Conservation (phyloP, 2,797 vertebrate genomes). For the Notamacropus eugenii region DNA sequence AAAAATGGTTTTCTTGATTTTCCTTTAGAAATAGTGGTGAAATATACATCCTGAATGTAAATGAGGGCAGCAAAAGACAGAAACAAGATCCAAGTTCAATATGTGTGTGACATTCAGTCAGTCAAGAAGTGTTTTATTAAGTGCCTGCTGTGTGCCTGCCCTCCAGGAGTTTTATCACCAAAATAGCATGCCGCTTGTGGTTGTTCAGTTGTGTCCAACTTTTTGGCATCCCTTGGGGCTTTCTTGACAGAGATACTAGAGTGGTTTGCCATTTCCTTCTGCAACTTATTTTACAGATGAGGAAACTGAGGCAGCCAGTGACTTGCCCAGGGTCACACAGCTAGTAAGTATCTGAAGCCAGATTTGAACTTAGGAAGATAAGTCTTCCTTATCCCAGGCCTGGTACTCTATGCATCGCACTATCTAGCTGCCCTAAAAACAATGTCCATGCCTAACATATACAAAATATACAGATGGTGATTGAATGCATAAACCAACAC, state of each 20-base stretch:
- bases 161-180: not conserved
- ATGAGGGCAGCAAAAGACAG: not conserved
- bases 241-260: not conserved
- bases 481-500: not conserved
- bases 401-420: not conserved
- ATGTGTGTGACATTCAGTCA: not conserved
- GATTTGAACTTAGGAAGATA: not conserved
- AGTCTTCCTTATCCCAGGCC: not conserved
- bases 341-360: not conserved
- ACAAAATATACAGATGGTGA: not conserved
- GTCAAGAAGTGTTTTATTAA: not conserved
- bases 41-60: not conserved
- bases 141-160: not conserved
- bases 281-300: not conserved
- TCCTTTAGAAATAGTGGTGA: not conserved
- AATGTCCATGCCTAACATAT: not conserved
- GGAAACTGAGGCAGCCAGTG: not conserved
- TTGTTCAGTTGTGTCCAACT: not conserved
- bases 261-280: not conserved
- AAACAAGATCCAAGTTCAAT: not conserved
- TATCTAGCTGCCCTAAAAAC: not conserved
- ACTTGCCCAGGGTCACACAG: not conserved
- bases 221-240: not conserved
- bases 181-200: not conserved
- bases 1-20: not conserved